phyloP scores from a whole-genome alignment of 2,797 vertebrate genomes.

The Hephaestus fuliginosus region DNA sequence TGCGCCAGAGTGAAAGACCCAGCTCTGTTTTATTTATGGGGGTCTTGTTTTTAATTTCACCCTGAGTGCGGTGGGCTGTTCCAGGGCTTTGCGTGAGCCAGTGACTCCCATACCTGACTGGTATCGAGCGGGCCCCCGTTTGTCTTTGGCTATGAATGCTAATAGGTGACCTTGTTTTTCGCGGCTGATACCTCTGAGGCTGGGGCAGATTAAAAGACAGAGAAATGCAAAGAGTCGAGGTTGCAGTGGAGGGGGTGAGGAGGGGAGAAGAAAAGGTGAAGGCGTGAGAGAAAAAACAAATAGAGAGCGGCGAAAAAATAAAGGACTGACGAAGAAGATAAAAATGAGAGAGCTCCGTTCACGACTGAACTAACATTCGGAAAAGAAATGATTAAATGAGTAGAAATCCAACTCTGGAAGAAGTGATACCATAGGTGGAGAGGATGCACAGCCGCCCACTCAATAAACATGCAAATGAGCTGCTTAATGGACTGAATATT shows the following conservation, averaged over 20 bases:
- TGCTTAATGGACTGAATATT: slow-evolving; percentile 78
- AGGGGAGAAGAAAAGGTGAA: background rate
- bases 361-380: slow-evolving; percentile 13
- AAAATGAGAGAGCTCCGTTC: slow-evolving; percentile 20
- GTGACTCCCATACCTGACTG: slow-evolving; percentile 68
- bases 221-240: slow-evolving; percentile 58
- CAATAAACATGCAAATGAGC: slow-evolving; percentile 82
- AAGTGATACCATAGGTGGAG: slow-evolving; percentile 51
- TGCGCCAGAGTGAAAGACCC: slow-evolving; percentile 61
- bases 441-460: slow-evolving; percentile 63
- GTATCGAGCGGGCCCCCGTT: slow-evolving; percentile 64
- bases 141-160: slow-evolving; percentile 81
- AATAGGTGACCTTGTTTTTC: slow-evolving; percentile 84
- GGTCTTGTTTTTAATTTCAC: slow-evolving; percentile 82
- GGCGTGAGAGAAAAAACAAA: slow-evolving; percentile 21
- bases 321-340: slow-evolving; percentile 14
- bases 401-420: slow-evolving; percentile 57
- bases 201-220: slow-evolving; percentile 64
- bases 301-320: background rate
- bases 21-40: slow-evolving; percentile 80
- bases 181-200: slow-evolving; percentile 70
- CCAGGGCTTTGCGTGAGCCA: slow-evolving; percentile 46
- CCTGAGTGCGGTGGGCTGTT: slow-evolving; percentile 42
- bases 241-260: background rate
- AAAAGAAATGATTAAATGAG: slow-evolving; percentile 53